Evolutionary conservation across 37 sponge, comb jelly and placozoan species (phyloP).

Genomic region (Hormiphora californensis): DNA sequence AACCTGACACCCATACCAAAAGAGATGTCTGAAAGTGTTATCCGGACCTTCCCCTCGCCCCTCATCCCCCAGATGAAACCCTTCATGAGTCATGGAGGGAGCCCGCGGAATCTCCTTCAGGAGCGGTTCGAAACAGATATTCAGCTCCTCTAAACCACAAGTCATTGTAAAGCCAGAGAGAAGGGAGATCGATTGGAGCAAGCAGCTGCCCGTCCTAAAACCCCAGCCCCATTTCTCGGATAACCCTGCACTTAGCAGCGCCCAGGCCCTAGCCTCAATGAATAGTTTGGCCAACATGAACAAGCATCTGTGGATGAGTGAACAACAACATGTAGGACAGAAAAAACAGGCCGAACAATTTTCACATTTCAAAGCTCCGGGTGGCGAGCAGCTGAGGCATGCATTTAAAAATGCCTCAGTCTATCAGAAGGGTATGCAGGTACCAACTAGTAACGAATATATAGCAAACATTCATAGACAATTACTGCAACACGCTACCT

Average conservation of each 20-base stretch:
- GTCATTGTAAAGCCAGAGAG: constrained; percentile 32
- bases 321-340: not conserved
- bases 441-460: not conserved
- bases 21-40: constrained; percentile 19
- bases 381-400: constrained; percentile 1
- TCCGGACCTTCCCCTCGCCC: not conserved
- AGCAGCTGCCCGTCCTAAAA: constrained; percentile 9
- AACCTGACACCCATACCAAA: constrained; percentile 38
- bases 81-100: not conserved
- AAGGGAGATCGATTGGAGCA: constrained; percentile 28
- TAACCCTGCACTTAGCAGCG: not conserved
- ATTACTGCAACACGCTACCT: not conserved
- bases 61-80: constrained; percentile 24
- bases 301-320: not conserved
- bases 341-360: not conserved
- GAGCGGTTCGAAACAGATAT: too few relatives aligned
- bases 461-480: not conserved
- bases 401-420: constrained; percentile 25
- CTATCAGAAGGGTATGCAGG: not conserved
- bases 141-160: constrained; percentile 27
- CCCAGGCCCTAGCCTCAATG: not conserved
- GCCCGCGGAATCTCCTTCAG: constrained; percentile 11
- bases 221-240: constrained; percentile 17
- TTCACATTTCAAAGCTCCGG: not conserved
- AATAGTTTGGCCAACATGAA: not conserved